Evolutionary conservation across 2,888 invertebrate species (phyloP), one percentile per base, ranked within the genome.

Genomic region (Petrolisthes manimaculis): DNA sequence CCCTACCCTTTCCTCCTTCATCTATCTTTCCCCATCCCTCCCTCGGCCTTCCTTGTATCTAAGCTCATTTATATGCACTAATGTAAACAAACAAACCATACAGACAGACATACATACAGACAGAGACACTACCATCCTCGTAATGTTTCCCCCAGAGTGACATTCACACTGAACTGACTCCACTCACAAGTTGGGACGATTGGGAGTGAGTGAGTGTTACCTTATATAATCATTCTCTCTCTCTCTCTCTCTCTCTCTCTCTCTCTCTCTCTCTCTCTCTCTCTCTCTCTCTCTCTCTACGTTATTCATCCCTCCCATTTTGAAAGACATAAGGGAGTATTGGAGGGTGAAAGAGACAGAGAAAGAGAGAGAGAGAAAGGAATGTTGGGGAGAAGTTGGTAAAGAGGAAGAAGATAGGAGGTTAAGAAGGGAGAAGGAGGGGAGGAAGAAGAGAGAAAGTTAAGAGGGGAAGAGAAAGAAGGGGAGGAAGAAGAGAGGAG

Each of bases 211-310:
- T 37, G 37, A 1, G 0, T 0, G 0, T 21, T 37, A 1, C 21
- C 77, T 37, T 21, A 18, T 21, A 18, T 21, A 12, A 9, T 75
- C 77, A 18, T 21, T 75, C 77, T 75, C 77, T 37, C 77, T 75
- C 77, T 75, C 78, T 54, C 78, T 78, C 78, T 78, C 78, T 54
- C 78, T 78, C 54, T 54, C 54, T 54, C 78, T 78, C 54, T 78
- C 54, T 54, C 54, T 54, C 54, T 54, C 78, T 54, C 54, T 54
- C 54, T 54, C 78, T 54, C 54, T 54, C 54, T 54, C 78, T 54
- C 54, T 54, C 54, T 78, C 78, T 54, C 54, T 54, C 18, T 18
- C 54, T 18, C 51, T 51, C 51, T 54, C 18, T 18, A 1, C 6
- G 37, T 18, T 37, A 8, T 8, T 54, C 3, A 6, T 54, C 24